Base-by-base conservation (phyloP, 2,888 invertebrate species). In the Microdon myrmicae region DNA sequence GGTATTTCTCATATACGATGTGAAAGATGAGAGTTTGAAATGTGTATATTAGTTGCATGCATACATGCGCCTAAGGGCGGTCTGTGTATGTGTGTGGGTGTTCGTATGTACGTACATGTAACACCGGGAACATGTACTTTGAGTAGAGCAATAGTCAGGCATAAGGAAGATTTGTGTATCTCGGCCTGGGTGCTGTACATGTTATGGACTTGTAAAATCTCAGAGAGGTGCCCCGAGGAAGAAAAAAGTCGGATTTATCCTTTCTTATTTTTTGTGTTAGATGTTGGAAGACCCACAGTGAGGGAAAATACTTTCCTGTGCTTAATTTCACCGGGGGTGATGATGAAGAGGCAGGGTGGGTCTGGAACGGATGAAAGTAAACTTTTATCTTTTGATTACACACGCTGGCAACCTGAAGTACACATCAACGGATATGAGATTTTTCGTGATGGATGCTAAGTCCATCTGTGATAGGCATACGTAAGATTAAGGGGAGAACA, bases 351-450 rank as follows among this genome's bases (percentile, higher is more conserved):
- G 6, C 25, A 12, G 5, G 47, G 49, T 43, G 35, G 29, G 53
- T 22, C 41, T 34, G 9, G n/a, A 9, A 23, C 32, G 39, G 35
- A 45, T 56, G 39, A 41, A 56, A 58, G 47, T 47, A 64, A 64
- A 64, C 51, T 64, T 64, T 64, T 64, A 64, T 64, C 64, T 64
- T 64, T 64, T 64, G 64, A 64, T 64, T 64, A 64, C 64, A 58
- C 58, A 58, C 64, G 47, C 58, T 51, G 32, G 37, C 56, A 61
- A 55, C 61, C 55, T n/a, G 34, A 17, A 58, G 47, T 47, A 58
- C 58, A 58, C 64, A 64, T 64, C 64, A 64, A 64, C 64, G 64
- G 64, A 64, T 64, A 64, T 64, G 64, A 64, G 64, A 58, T 64
- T 64, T 58, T 64, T 49, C 58, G 51, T 64, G 64, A 64, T 58